Percentiles rank a stretch among this genome's conserved stretches.
Evolutionary conservation across 37 sponge, comb jelly and placozoan genomes (phyloP).

Genomic region (Axinella damicornis): DNA sequence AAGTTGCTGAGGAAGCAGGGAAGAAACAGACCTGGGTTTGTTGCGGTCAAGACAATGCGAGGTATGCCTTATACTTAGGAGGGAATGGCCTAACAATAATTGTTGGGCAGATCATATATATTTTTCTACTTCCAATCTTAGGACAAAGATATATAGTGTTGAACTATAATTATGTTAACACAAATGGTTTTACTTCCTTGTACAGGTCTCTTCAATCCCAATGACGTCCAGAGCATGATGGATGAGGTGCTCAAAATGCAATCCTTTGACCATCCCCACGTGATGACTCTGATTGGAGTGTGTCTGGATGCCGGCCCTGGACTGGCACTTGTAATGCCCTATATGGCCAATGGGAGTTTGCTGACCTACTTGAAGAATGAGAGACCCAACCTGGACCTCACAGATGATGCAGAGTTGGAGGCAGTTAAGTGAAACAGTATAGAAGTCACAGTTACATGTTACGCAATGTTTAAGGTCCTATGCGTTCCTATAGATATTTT

Average conservation of each 20-base stretch:
- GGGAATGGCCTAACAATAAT: too few relatives aligned
- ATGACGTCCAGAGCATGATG: slow-evolving; percentile 26
- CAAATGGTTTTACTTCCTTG: neutral
- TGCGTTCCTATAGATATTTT: neutral
- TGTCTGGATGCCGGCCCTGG: slow-evolving; percentile 19
- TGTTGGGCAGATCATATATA: too few relatives aligned
- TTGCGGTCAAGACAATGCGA: slow-evolving; percentile 65
- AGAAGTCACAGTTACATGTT: neutral
- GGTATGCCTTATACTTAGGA: slow-evolving; percentile 25
- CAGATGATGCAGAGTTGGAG: slow-evolving; percentile 11
- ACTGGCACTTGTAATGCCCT: slow-evolving; percentile 40
- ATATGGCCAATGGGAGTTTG: slow-evolving; percentile 57
- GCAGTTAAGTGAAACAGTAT: neutral
- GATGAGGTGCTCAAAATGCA: slow-evolving; percentile 45
- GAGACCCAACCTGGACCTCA: slow-evolving; percentile 1
- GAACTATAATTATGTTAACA: neutral
- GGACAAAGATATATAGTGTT: too few relatives aligned
- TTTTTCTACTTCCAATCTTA: too few relatives aligned
- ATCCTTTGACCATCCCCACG: slow-evolving; percentile 40
- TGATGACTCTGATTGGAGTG: slow-evolving; percentile 55
- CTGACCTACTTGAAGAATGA: slow-evolving; percentile 50
- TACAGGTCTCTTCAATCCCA: slow-evolving; percentile 4
- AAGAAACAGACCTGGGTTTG: neutral
- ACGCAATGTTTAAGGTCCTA: neutral
- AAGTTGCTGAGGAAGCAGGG: neutral